Conservation (phyloP, 92 coral and sea anemone genomes). For the Heteractis magnifica region DNA sequence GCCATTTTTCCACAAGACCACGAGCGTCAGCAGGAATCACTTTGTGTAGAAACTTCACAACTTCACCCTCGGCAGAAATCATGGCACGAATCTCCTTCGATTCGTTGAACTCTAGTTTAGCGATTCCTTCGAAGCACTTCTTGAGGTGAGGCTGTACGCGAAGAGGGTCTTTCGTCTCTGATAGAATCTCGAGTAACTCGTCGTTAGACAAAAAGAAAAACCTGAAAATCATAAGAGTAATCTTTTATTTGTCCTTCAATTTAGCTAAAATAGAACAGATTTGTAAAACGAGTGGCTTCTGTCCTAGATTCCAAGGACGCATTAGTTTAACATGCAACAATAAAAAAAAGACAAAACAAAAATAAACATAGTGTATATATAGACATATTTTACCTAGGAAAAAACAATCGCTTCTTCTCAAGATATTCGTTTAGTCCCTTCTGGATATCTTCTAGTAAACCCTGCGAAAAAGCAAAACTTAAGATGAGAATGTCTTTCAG, state of each 20-base stretch:
- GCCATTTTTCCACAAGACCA: constrained; percentile 97
- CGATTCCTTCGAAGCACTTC: constrained; percentile 98
- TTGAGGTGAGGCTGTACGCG: constrained; percentile 97
- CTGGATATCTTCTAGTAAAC: constrained; percentile 87
- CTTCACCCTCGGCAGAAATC: constrained; percentile 94
- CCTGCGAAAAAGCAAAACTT: constrained; percentile 39
- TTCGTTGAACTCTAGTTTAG: constrained; percentile 84
- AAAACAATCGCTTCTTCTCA: constrained; percentile 94
- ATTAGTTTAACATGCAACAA: not conserved
- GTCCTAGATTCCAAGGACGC: not conserved
- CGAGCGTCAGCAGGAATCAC: constrained; percentile 86
- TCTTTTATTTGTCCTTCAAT: not conserved
- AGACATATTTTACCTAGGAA: constrained; percentile 68
- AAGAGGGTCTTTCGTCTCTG: constrained; percentile 96
- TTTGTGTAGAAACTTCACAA: constrained; percentile 71
- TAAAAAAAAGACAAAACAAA: not conserved
- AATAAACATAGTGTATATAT: not conserved
- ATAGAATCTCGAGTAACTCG: constrained; percentile 89
- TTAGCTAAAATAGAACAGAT: not conserved
- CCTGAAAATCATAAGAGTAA: constrained; percentile 29
- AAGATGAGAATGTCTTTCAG: not conserved
- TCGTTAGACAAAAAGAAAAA: constrained; percentile 97
- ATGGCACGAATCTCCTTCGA: constrained; percentile 86
- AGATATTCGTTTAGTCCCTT: constrained; percentile 91
- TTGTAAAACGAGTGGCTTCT: not conserved